Conservation (phyloP, 2,888 invertebrate species). For the Cactoblastis cactorum region DNA sequence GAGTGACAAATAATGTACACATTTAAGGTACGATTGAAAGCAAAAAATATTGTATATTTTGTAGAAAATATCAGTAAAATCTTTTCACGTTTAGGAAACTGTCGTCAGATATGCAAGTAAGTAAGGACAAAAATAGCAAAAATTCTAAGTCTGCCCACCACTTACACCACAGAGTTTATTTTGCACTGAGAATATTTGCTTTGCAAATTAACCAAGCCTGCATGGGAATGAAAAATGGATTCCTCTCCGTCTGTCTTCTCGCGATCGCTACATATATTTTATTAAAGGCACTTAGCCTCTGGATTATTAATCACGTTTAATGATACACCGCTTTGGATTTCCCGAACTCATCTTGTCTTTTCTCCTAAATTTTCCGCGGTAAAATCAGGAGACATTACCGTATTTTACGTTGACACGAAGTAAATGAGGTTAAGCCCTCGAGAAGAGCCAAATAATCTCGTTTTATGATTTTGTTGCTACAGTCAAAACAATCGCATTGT, state of each 20-base stretch:
- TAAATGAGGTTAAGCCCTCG: slow-evolving; percentile 38
- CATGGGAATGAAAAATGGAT: neutral
- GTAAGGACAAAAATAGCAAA: no score
- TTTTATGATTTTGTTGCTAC: slow-evolving; percentile 31
- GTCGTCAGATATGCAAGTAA: no score
- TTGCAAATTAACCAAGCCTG: neutral
- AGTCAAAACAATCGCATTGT: slow-evolving; percentile 31
- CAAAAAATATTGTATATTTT: no score
- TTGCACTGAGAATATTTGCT: neutral
- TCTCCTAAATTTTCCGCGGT: slow-evolving; percentile 28
- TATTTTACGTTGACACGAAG: slow-evolving; percentile 44
- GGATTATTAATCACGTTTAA: slow-evolving; percentile 38
- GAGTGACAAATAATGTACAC: no score
- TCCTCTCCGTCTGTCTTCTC: neutral
- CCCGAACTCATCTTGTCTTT: slow-evolving; percentile 39
- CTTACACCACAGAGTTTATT: neutral
- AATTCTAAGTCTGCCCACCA: no score
- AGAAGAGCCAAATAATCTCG: slow-evolving; percentile 28
- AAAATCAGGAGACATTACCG: slow-evolving; percentile 37
- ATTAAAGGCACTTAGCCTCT: slow-evolving; percentile 14
- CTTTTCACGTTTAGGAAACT: no score
- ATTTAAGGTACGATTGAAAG: no score
- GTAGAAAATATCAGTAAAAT: no score
- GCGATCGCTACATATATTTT: slow-evolving; percentile 13
- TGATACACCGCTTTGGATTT: slow-evolving; percentile 39